A percentile compares a stretch with the other conserved stretches of the same genome.
Conservation (phyloP, 2,888 invertebrate species). For the Drosophila paranaensis region DNA sequence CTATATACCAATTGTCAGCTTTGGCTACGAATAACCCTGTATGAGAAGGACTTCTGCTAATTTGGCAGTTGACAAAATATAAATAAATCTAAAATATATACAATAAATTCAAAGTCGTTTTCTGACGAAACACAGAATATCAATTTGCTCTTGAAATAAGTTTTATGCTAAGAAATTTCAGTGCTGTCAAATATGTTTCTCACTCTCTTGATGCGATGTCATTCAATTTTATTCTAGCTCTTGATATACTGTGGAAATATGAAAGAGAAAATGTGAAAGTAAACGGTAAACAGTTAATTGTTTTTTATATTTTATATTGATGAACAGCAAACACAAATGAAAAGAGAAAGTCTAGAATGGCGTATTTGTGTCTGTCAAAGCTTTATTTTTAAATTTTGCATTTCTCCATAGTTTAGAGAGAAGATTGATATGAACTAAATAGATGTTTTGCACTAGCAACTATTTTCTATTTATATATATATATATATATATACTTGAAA, state of each 20-base stretch:
- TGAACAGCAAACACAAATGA: neutral
- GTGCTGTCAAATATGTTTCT: neutral
- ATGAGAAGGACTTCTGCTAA: neutral
- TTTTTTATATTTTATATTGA: neutral
- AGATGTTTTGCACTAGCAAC: no score
- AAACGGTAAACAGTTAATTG: neutral
- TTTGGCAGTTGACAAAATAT: constrained; percentile 1
- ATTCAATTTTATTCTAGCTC: neutral
- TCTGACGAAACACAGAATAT: constrained; percentile 44
- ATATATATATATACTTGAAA: no score
- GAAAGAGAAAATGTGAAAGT: neutral
- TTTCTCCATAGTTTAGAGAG: no score
- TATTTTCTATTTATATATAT: no score
- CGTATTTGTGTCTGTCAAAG: no score
- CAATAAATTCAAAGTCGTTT: no score
- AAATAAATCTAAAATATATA: no score
- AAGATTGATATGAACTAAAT: no score
- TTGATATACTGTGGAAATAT: neutral
- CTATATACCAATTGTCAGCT: neutral
- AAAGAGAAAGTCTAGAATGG: neutral
- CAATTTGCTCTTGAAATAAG: constrained; percentile 30
- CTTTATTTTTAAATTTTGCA: no score
- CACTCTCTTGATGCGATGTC: neutral
- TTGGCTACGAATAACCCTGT: neutral
- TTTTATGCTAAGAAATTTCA: neutral